Conservation (phyloP, 2,113 vertebrate genomes). For the Bufo gargarizans region DNA sequence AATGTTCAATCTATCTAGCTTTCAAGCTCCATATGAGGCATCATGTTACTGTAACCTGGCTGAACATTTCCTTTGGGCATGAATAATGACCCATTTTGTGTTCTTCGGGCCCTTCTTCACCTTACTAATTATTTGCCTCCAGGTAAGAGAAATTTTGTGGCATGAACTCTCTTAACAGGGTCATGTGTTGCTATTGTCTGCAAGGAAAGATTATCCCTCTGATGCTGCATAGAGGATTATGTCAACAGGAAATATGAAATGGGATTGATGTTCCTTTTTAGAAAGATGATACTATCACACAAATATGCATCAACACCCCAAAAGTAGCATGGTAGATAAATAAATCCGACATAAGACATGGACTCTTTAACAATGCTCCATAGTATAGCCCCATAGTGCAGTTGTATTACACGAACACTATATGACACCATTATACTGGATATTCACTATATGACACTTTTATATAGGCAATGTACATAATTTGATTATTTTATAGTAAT, state of each 20-base stretch:
- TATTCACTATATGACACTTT: neutral
- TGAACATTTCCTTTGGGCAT: neutral
- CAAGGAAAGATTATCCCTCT: neutral
- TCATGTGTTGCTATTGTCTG: constrained; percentile 2
- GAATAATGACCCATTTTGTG: neutral
- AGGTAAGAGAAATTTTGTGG: neutral
- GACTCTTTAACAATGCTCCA: neutral
- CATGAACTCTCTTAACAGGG: neutral
- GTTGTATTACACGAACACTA: too few species aligned
- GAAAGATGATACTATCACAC: neutral
- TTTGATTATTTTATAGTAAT: too few species aligned
- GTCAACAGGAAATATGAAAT: constrained; percentile 27
- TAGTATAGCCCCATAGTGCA: too few species aligned
- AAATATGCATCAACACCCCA: neutral
- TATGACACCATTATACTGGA: too few species aligned
- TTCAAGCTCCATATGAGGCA: neutral
- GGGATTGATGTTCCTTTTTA: constrained; percentile 20
- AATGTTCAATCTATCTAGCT: neutral
- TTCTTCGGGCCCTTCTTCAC: neutral
- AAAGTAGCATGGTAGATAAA: neutral
- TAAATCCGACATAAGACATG: neutral
- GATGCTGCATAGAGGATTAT: neutral
- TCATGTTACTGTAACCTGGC: neutral
- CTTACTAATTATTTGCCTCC: neutral
- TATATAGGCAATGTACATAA: neutral